phyloP scores from a whole-genome alignment of 1,140 invertebrate species.

The Euborellia annulipes region DNA sequence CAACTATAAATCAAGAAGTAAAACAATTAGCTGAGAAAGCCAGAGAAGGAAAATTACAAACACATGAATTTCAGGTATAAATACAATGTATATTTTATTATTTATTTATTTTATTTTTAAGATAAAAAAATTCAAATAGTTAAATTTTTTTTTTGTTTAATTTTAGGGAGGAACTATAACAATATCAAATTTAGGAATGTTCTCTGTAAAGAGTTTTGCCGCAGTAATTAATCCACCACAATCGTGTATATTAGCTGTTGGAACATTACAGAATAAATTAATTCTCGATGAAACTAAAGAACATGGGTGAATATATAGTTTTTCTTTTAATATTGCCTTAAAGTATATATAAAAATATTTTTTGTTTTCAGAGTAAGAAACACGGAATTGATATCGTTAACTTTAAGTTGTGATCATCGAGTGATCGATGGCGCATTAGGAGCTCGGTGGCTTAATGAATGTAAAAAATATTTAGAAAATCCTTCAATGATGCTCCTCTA shows the following conservation, averaged over 20 bases:
- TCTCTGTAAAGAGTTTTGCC: constrained; percentile 71
- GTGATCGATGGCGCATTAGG: constrained; percentile 77
- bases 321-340: constrained; percentile 10
- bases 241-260: constrained; percentile 74
- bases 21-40: constrained; percentile 79
- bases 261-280: constrained; percentile 46
- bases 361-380: constrained; percentile 38
- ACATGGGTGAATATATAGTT: constrained; percentile 3
- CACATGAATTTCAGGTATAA: constrained; percentile 92
- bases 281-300: constrained; percentile 25
- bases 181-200: constrained; percentile 98
- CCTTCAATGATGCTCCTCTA: constrained; percentile 25
- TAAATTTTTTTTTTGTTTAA: constrained; percentile 3
- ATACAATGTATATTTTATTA: constrained; percentile 26
- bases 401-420: constrained; percentile 80
- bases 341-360: neutral
- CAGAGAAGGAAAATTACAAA: constrained; percentile 83
- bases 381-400: constrained; percentile 57
- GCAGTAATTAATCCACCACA: constrained; percentile 88
- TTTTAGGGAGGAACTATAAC: constrained; percentile 53
- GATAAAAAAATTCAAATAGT: neutral
- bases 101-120: constrained; percentile 31
- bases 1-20: constrained; percentile 73
- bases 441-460: constrained; percentile 69
- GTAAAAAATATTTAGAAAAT: constrained; percentile 68